These are phyloP conservation scores for Tetragonisca angustula DNA, from an alignment of 2,888 invertebrate species.

Conservation along the genomic window DNA sequence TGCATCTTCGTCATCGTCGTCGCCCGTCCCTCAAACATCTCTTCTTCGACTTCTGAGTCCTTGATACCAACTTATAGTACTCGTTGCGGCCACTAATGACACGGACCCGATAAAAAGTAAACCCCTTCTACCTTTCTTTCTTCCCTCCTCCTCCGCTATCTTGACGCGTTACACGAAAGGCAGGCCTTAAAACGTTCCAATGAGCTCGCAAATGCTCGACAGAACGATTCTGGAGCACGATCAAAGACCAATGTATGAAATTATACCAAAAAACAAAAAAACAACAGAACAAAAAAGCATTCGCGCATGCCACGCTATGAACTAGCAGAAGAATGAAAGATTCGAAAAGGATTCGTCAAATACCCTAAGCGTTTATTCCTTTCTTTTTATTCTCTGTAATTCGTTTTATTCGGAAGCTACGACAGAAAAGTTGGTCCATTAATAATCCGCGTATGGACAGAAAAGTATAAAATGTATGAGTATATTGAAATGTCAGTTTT, in stretches of 20 bases:
- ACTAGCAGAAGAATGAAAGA: constrained; percentile 23
- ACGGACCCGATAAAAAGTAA: constrained; percentile 68
- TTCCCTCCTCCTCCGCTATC: constrained; percentile 17
- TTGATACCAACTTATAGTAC: constrained; percentile 64
- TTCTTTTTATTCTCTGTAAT: neutral
- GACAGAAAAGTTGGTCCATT: neutral
- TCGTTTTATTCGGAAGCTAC: neutral
- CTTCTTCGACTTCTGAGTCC: constrained; percentile 45
- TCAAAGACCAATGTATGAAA: constrained; percentile 37
- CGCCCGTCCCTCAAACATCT: constrained; percentile 30
- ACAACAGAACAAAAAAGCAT: neutral
- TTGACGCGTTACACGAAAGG: constrained; percentile 62
- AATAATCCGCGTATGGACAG: neutral
- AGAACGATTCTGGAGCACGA: constrained; percentile 52
- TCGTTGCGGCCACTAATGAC: constrained; percentile 70
- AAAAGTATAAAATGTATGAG: constrained; percentile 15
- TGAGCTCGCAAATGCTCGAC: constrained; percentile 55
- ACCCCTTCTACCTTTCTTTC: constrained; percentile 26
- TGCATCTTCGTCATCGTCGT: constrained; percentile 33
- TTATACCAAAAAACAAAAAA: constrained; percentile 18
- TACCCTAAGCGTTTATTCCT: neutral
- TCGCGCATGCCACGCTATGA: constrained; percentile 29
- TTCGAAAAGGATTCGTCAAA: constrained; percentile 20
- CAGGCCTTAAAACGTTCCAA: constrained; percentile 57
- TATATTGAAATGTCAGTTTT: constrained; percentile 2